Percentiles rank a stretch among this genome's conserved stretches.
Evolutionary conservation across 2,888 invertebrate genomes (phyloP).

Genomic region (Clusia tigrina): DNA sequence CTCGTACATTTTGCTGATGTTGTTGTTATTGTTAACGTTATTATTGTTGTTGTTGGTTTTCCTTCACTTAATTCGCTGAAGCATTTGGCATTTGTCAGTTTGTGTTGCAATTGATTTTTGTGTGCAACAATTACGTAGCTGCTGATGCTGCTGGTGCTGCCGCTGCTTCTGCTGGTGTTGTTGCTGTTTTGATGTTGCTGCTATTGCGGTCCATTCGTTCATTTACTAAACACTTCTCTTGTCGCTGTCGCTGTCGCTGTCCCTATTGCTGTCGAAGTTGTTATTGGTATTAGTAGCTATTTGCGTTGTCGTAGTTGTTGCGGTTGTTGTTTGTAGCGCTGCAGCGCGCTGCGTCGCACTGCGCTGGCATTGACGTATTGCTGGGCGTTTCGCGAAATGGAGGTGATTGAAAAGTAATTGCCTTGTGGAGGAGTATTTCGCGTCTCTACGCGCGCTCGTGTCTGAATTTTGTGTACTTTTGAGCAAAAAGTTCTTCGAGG

Average conservation of each 20-base stretch:
- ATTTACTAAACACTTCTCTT: conserved; percentile 22
- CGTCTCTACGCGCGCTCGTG: conserved; percentile 16
- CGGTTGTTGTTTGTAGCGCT: conserved; percentile 15
- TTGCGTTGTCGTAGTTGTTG: conserved; percentile 25
- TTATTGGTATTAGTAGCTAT: too few relatives aligned
- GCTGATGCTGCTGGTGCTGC: neutral
- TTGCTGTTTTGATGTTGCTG: conserved; percentile 17
- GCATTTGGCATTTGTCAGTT: neutral
- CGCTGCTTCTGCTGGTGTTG: neutral
- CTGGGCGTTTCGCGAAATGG: conserved; percentile 34
- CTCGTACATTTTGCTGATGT: neutral
- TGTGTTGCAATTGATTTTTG: conserved; percentile 5
- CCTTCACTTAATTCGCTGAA: neutral
- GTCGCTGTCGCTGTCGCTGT: conserved; percentile 7
- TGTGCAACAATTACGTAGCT: neutral
- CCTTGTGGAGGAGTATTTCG: conserved; percentile 19
- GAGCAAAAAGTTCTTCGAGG: conserved; percentile 27
- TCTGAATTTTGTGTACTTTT: neutral
- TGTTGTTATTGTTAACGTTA: neutral
- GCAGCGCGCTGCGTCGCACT: neutral
- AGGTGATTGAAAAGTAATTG: conserved; percentile 33
- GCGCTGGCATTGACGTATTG: conserved; percentile 42
- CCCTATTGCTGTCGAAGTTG: too few relatives aligned
- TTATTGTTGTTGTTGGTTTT: too few relatives aligned
- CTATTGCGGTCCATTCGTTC: conserved; percentile 24